Evolutionary conservation across 2,797 vertebrate species (phyloP).

Genomic region (Danionella dracula): DNA sequence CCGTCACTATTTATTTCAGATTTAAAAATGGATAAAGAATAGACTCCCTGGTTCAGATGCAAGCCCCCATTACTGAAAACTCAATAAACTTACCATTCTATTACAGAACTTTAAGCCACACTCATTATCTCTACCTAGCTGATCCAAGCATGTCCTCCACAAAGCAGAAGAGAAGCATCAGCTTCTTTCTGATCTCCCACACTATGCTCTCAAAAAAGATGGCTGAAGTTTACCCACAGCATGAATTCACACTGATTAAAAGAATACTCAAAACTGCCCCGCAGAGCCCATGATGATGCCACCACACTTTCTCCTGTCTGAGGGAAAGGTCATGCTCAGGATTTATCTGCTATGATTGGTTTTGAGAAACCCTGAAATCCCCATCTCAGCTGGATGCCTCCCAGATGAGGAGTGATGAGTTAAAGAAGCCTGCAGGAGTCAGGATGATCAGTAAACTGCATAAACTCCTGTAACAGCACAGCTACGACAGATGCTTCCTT

Average conservation of each 20-base stretch:
- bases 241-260: constrained; percentile 6
- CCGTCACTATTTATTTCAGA: too few species aligned
- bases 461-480: background rate
- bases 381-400: constrained; percentile 41
- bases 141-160: too few species aligned
- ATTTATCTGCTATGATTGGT: constrained; percentile 35
- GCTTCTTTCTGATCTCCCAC: too few species aligned
- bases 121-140: too few species aligned
- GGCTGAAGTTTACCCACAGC: background rate
- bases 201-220: too few species aligned
- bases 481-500: too few species aligned
- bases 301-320: constrained; percentile 32
- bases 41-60: too few species aligned
- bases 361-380: constrained; percentile 16
- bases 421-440: constrained; percentile 12
- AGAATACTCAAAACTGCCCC: background rate
- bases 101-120: too few species aligned
- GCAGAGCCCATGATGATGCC: constrained; percentile 25
- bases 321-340: constrained; percentile 43
- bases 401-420: constrained; percentile 24
- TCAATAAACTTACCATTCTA: too few species aligned
- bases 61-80: too few species aligned
- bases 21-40: too few species aligned
- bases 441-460: background rate
- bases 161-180: too few species aligned